Base-by-base conservation (phyloP, 2,113 vertebrate species). In the Apeltes quadracus region DNA sequence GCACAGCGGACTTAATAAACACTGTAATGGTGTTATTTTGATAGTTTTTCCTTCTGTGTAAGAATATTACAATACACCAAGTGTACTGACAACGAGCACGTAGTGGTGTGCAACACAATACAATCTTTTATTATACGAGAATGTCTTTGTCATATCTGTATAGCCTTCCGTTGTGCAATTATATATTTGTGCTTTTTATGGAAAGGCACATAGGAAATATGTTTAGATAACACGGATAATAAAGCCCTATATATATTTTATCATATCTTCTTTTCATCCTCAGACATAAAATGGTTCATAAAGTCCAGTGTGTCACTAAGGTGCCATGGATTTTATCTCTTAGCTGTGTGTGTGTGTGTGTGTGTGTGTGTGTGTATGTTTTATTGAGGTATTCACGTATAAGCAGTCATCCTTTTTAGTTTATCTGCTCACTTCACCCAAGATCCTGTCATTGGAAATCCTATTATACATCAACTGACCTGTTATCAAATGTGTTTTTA, bases 371-470 rank as follows among this genome's bases (percentile, higher is more conserved):
- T 48, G 44, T 48, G 8, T 48, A 9, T 51, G 22, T 23, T 10
- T 51, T 51, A 51, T 51, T 51, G n/a, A 51, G 22, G 9, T 23
- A 13, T 51, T 51, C 5, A 51, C 11, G 23, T 5, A 22, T 13
- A 4, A 4, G 59, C 67, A 69, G 23, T 32, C 14, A 75, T 9
- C 55, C 62, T 63, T n/a, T n/a, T n/a, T n/a, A n/a, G n/a, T n/a
- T n/a, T n/a, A n/a, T n/a, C n/a, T n/a, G n/a, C n/a, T n/a, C n/a
- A 27, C 59, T 34, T 62, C 7, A 32, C n/a, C 43, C 27, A 4
- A 13, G 44, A 23, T 34, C 16, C 23, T 32, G 20, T 27, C 5
- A 14, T 18, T 29, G 16, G 7, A 27, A 34, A 25, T 41, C 29
- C 23, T 29, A 48, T 25, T n/a, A 3, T 44, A 14, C 25, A 1